phyloP scores from a whole-genome alignment of 1,140 invertebrate genomes.

The Sinonovacula constricta region DNA sequence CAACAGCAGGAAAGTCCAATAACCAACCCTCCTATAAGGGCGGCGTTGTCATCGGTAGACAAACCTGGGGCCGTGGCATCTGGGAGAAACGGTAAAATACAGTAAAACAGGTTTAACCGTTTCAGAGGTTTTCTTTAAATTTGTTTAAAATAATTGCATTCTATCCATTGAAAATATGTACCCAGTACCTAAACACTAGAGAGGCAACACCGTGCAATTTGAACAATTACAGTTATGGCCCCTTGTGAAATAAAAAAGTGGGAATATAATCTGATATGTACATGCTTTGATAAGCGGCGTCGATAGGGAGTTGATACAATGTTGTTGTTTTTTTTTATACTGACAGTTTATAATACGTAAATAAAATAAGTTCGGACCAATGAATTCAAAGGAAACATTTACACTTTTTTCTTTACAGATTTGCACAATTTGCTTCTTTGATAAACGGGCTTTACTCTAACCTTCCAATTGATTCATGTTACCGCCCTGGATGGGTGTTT shows the following conservation, averaged over 20 bases:
- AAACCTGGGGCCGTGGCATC: conserved; percentile 1
- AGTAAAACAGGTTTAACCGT: neutral
- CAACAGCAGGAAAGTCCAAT: conserved; percentile 8
- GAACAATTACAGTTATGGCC: neutral
- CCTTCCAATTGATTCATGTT: no score
- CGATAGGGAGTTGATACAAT: no score
- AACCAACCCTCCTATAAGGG: conserved; percentile 19
- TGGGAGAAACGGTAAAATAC: neutral
- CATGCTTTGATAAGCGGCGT: no score
- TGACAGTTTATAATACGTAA: no score
- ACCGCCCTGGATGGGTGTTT: no score
- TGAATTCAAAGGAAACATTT: no score
- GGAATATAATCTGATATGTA: neutral
- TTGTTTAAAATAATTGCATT: neutral
- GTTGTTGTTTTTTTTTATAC: no score
- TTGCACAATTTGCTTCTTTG: no score
- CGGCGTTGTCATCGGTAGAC: conserved; percentile 7
- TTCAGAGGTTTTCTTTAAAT: neutral
- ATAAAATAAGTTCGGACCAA: no score
- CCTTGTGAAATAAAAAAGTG: neutral
- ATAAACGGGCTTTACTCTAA: no score
- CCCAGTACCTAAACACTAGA: neutral
- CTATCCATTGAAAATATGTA: neutral
- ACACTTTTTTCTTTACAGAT: no score
- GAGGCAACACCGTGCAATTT: no score